Evolutionary conservation across 2,888 invertebrate genomes (phyloP).

Genomic region (Agonopterix heracliana): DNA sequence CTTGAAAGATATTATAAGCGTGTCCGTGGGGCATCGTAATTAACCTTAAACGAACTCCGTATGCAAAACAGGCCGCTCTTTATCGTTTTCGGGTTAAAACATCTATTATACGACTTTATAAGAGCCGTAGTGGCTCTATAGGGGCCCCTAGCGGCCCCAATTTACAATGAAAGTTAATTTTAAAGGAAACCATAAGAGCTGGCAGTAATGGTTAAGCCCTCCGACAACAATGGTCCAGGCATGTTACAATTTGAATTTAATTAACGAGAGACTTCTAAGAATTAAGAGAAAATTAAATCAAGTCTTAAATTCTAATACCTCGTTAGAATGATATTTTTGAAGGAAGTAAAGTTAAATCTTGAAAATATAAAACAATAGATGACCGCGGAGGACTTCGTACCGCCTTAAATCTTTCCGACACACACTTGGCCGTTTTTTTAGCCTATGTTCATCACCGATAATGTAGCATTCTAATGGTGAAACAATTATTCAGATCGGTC

Average conservation of each 20-base stretch:
- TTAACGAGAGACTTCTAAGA: constrained; percentile 4
- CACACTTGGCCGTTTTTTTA: too few relatives aligned
- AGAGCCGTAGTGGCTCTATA: constrained; percentile 23
- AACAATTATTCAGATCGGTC: too few relatives aligned
- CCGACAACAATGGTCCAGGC: constrained; percentile 16
- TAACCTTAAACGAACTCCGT: constrained; percentile 49
- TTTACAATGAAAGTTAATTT: constrained; percentile 30
- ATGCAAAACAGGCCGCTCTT: constrained; percentile 47
- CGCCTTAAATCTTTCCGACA: too few relatives aligned
- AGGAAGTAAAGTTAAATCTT: too few relatives aligned
- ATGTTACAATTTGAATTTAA: constrained; percentile 9
- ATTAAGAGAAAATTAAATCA: neutral
- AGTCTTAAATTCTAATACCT: too few relatives aligned
- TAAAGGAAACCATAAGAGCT: constrained; percentile 23
- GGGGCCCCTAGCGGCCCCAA: constrained; percentile 16
- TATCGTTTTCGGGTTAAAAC: constrained; percentile 53
- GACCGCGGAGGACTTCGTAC: too few relatives aligned
- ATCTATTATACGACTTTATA: constrained; percentile 46
- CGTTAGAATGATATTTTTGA: too few relatives aligned
- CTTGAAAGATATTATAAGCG: constrained; percentile 34
- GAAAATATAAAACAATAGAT: too few relatives aligned
- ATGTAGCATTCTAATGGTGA: too few relatives aligned
- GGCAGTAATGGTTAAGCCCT: constrained; percentile 12
- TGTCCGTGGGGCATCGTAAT: constrained; percentile 42
- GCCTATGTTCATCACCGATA: too few relatives aligned